phyloP scores from a whole-genome alignment of 2,113 vertebrate species.

The Marmota monax region DNA sequence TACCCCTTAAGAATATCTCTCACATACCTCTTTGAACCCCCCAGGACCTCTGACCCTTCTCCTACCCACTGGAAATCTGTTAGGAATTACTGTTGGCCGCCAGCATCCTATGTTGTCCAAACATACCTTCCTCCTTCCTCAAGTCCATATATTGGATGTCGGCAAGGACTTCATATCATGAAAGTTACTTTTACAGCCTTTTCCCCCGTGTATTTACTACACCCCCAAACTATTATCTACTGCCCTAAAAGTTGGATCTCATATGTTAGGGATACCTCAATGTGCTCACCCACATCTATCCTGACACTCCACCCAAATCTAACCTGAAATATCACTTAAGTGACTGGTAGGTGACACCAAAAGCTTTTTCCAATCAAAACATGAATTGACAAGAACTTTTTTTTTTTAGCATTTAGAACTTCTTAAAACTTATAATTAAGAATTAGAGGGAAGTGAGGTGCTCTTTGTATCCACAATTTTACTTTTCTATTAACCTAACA shows the following conservation, averaged over 20 bases:
- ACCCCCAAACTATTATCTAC: not conserved
- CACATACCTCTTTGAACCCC: not conserved
- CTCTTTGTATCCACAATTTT: not conserved
- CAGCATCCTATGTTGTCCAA: not conserved
- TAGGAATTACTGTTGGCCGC: not conserved
- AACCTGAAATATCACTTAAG: not conserved
- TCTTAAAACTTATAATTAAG: not conserved
- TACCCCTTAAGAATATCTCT: not conserved
- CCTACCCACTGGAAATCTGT: not conserved
- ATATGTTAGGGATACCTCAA: not conserved
- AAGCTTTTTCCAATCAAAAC: not conserved
- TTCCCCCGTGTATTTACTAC: not conserved
- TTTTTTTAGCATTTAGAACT: not conserved
- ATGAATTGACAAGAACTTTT: not conserved
- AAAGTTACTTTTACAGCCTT: not conserved
- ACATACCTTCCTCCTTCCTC: not conserved
- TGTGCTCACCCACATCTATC: not conserved
- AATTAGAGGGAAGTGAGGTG: not conserved
- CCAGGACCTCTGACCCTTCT: not conserved
- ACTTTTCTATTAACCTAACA: not conserved
- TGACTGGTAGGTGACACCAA: not conserved
- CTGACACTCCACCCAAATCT: not conserved
- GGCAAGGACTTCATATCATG: not conserved
- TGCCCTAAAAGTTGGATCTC: not conserved
- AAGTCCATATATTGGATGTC: not conserved